Base-by-base conservation (phyloP, 2,797 vertebrate genomes). In the Chanos chanos region DNA sequence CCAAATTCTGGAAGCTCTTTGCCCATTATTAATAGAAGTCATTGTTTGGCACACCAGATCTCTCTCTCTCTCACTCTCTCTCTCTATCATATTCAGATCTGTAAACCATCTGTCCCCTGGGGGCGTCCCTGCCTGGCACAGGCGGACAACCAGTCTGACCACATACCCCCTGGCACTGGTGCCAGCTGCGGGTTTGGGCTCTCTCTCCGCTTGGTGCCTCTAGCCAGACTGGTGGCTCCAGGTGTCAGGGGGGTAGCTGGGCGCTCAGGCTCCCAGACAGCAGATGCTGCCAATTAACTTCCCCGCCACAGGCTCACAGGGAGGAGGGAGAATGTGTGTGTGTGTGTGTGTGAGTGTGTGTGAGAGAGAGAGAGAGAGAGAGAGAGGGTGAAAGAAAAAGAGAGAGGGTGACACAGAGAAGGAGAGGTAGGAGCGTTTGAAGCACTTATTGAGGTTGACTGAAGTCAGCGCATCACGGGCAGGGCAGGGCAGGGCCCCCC, bases 201-300 rank as follows among this genome's bases (percentile, higher is more conserved):
- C 4, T 53, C 34, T 63, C 61, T 53, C 52, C 33, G 39, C 67
- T 61, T 54, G 53, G 70, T 68, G 71, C 71, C 64, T 47, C 43
- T 55, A 69, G 61, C 45, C 71, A 78, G 62, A 70, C 72, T 72
- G 71, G 74, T 69, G 71, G 64, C 73, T 74, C 76, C 74, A 77
- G 74, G 69, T 77, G 72, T 76, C 78, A 59, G 49, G 55, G 68
- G 60, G 61, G 52, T 63, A 66, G 74, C 65, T 72, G 71, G 78
- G 77, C 40, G 30, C 68, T 66, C 28, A 72, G 80, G 79, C 80
- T 86, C 80, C 81, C 80, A 89, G 85, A 87, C 82, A 86, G 81
- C 89, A 91, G 87, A 89, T 90, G 89, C 86, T 89, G 85, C 88
- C 88, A 91, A 91, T 91, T 91, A 91, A 89, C 85, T 89, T 88